Percentiles rank a stretch among this genome's conserved stretches.
phyloP scores from a whole-genome alignment of 2,113 vertebrate genomes.

The Stegostoma tigrinum region DNA sequence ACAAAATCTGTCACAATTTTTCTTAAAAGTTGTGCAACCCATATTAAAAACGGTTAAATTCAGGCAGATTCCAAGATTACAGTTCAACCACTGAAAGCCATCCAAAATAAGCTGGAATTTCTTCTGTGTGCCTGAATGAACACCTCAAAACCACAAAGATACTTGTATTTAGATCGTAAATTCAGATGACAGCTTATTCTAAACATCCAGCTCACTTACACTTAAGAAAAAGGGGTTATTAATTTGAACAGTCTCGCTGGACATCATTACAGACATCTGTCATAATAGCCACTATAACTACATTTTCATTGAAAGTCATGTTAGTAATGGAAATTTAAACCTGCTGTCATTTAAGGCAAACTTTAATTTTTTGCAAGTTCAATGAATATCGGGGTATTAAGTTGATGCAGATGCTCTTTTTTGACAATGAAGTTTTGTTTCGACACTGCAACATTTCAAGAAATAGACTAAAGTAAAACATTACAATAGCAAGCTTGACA shows the following conservation, averaged over 20 bases:
- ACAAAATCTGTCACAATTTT: background rate
- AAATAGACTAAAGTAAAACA: background rate
- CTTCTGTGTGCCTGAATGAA: background rate
- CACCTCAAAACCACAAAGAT: background rate
- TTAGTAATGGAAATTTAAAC: background rate
- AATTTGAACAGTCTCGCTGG: background rate
- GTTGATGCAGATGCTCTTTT: background rate
- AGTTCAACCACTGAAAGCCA: background rate
- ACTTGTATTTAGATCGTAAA: background rate
- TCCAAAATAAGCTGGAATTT: background rate
- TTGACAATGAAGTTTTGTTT: background rate
- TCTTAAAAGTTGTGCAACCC: background rate
- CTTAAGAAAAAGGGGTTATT: background rate
- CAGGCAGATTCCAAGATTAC: background rate
- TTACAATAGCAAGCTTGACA: conserved; percentile 49
- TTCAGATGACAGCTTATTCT: background rate
- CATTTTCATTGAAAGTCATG: background rate
- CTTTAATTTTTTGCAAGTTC: background rate
- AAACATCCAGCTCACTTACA: background rate
- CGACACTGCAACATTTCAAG: background rate
- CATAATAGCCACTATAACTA: background rate
- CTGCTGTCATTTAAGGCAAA: background rate
- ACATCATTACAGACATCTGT: background rate
- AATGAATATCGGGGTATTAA: background rate
- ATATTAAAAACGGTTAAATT: background rate